phyloP scores from a whole-genome alignment of 2,888 invertebrate genomes.

The Holacanthella duospinosa region DNA sequence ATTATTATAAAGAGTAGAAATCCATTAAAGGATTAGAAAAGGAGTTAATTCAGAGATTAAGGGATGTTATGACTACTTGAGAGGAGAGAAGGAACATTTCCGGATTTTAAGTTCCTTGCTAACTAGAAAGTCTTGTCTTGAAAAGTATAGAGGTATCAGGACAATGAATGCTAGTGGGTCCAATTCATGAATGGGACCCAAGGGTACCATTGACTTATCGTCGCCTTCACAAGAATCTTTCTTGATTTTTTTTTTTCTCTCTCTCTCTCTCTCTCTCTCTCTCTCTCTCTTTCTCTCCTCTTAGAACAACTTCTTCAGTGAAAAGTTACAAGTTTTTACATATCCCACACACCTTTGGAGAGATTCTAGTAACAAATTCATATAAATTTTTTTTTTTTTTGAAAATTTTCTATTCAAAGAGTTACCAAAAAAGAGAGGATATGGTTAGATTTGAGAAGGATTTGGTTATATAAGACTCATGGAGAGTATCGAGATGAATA shows the following conservation, averaged over 20 bases:
- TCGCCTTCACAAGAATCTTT: slow-evolving; percentile 12
- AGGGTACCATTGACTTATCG: slow-evolving; percentile 35
- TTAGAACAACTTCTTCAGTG: too few species aligned
- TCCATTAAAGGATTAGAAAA: too few species aligned
- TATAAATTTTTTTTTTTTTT: too few species aligned
- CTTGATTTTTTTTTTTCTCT: too few species aligned
- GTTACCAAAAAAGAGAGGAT: not conserved
- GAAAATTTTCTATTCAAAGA: too few species aligned
- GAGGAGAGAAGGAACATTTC: not conserved
- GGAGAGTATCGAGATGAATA: not conserved
- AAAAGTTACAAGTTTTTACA: not conserved
- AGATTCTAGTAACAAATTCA: not conserved
- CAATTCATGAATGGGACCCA: slow-evolving; percentile 37
- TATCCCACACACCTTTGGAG: not conserved
- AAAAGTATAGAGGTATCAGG: too few species aligned
- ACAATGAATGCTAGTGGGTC: slow-evolving; percentile 34
- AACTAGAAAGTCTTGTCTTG: not conserved
- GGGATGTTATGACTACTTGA: not conserved
- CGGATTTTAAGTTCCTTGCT: too few species aligned
- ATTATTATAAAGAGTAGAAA: not conserved
- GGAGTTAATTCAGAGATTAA: too few species aligned
- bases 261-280: too few species aligned
- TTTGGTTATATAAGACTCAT: too few species aligned
- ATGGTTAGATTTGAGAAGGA: not conserved
- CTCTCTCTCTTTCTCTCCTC: too few species aligned